Evolutionary conservation across 2,888 invertebrate genomes (phyloP), one percentile per base, ranked within the genome.

Genomic region (Thera britannica): DNA sequence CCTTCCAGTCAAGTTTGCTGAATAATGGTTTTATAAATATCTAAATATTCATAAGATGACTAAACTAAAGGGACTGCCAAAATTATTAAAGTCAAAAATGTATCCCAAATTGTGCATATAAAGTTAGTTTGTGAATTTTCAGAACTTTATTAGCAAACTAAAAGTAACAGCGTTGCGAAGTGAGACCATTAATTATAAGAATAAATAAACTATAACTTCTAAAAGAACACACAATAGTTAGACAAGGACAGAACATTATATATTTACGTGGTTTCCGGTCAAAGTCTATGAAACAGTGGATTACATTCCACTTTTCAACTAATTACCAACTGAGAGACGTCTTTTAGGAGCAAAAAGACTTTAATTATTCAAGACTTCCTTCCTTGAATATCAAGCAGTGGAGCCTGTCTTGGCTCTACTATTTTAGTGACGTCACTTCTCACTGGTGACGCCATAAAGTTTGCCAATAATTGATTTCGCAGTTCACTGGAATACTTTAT

Each of bases 321-420:
- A 69, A 69, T 69, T 69, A 68, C 65, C 61, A 69, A 69, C 68
- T 62, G 62, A 58, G 57, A 67, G 66, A 72, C 71, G 68, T 71
- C 64, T 69, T 63, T 55, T 59, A 62, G 58, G 51, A 66, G 66
- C 72, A 71, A 71, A 74, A 71, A 70, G 68, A 54, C 46, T 67
- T 70, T 71, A 73, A 71, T 73, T 75, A 75, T 75, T 73, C 73
- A 71, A 55, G 54, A 73, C 52, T 68, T 58, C 61, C 72, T 63
- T 65, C 71, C 67, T 66, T 68, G 73, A 75, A 75, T 75, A 72
- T 71, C 72, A 73, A 73, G 57, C 63, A 9, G 52, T 34, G 34
- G 58, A 1, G 34, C 48, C 55, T 59, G 34, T 44, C 56, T 55
- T 59, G 72, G 7, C 54, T 65, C 55, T 65, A 59, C 51, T 48